These are phyloP conservation scores for Nymphalis polychloros DNA, from an alignment of 2,888 invertebrate species.

Conservation along the genomic window DNA sequence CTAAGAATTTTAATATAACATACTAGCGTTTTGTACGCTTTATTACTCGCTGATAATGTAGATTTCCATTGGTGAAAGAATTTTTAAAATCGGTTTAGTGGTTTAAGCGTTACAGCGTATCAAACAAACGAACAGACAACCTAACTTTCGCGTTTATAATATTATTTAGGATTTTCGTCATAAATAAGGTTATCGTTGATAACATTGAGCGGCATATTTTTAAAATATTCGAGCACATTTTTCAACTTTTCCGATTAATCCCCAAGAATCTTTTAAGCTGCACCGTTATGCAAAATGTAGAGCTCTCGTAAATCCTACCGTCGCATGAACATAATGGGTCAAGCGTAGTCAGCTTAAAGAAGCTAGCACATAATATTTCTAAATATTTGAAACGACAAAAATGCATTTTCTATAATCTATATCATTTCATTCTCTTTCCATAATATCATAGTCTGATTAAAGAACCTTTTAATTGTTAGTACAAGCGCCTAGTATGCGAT, in stretches of 20 bases:
- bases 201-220: slow-evolving; percentile 13
- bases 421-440: not conserved
- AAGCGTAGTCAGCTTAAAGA: slow-evolving; percentile 30
- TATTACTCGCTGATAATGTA: too few species aligned
- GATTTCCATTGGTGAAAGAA: too few species aligned
- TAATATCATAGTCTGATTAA: not conserved
- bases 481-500: not conserved
- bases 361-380: slow-evolving; percentile 23
- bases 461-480: not conserved
- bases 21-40: too few species aligned
- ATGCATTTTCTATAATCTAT: too few species aligned
- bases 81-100: too few species aligned
- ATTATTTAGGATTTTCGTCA: not conserved
- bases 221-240: slow-evolving; percentile 21
- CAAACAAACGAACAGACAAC: too few species aligned
- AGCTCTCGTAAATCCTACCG: slow-evolving; percentile 34
- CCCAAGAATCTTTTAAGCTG: slow-evolving; percentile 33
- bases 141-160: too few species aligned
- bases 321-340: slow-evolving; percentile 30
- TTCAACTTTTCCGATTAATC: slow-evolving; percentile 34
- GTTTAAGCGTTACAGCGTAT: too few species aligned
- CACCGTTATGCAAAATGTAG: slow-evolving; percentile 35
- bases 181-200: not conserved
- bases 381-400: not conserved
- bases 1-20: too few species aligned